Evolutionary conservation across 1,140 invertebrate species (phyloP).

Genomic region (Lordiphosa collinella): DNA sequence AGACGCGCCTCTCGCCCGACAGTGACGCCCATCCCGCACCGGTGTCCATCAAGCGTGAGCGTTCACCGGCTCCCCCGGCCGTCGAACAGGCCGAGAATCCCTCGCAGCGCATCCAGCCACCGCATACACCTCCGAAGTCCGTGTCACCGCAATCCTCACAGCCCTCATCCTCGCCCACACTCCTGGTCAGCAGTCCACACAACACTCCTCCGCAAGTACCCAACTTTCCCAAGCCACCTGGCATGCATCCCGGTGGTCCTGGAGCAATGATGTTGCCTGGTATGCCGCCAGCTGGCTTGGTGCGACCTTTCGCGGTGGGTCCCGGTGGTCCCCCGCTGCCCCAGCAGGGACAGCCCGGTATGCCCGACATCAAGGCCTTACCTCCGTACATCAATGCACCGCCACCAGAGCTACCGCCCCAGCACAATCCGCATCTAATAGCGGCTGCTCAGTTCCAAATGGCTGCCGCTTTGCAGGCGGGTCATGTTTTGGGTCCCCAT

Average conservation of each 20-base stretch:
- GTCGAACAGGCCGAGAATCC: slow-evolving; percentile 66
- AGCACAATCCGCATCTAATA: slow-evolving; percentile 85
- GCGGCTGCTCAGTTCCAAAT: slow-evolving; percentile 86
- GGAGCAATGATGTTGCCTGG: slow-evolving; percentile 65
- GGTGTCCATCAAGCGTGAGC: slow-evolving; percentile 65
- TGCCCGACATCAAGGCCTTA: slow-evolving; percentile 76
- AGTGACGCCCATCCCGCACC: slow-evolving; percentile 30
- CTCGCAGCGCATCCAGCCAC: slow-evolving; percentile 70
- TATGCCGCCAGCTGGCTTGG: slow-evolving; percentile 67
- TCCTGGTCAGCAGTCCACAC: slow-evolving; percentile 68
- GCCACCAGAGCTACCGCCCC: slow-evolving; percentile 83
- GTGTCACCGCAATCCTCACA: slow-evolving; percentile 80
- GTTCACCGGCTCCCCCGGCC: slow-evolving; percentile 53
- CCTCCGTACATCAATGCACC: slow-evolving; percentile 82
- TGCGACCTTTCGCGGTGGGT: slow-evolving; percentile 69
- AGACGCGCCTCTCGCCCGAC: slow-evolving; percentile 67
- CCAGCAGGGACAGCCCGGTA: slow-evolving; percentile 45
- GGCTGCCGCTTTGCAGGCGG: slow-evolving; percentile 83
- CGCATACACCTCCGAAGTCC: slow-evolving; percentile 77
- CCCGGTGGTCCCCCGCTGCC: slow-evolving; percentile 53
- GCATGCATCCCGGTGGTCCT: slow-evolving; percentile 44
- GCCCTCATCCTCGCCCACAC: slow-evolving; percentile 66
- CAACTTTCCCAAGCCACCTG: slow-evolving; percentile 38
- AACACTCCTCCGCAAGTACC: slow-evolving; percentile 58
- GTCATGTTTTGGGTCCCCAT: slow-evolving; percentile 51